Evolutionary conservation across 2,797 vertebrate genomes (phyloP), one percentile per base, ranked within the genome.

Genomic region (Acridotheres tristis): DNA sequence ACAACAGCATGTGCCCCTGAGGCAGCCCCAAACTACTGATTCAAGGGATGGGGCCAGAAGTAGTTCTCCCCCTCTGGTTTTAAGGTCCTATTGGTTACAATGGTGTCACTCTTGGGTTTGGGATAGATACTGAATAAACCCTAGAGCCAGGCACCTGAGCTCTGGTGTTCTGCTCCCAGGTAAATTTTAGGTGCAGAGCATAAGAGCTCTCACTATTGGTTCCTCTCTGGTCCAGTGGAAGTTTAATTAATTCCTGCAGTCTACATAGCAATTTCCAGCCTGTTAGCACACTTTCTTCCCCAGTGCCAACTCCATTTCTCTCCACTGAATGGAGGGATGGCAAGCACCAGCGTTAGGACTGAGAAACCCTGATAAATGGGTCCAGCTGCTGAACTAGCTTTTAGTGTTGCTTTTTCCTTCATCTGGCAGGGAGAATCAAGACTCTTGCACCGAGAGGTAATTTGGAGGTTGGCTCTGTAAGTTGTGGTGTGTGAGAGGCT

Each of bases 51-150:
- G 58, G 27, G 40, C 21, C 5, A 1, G 62, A 43, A 20, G 34
- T 2, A 7, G 21, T 14, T 59, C 12, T 81, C 16, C 7, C 13
- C 29, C 0, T 0, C 2, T 4, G 29, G 20, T 48, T 71, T 59
- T 38, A 30, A 53, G n/a, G 63, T 34, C 13, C 23, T 1, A 1
- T 40, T 29, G 9, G 6, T 72, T 79, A 38, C 43, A 16, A 1
- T 6, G 19, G 5, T 71, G 62, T 45, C 40, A 29, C 40, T 36
- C 7, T 6, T 48, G 22, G 14, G 16, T 38, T 47, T 26, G 47
- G 29, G 66, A 26, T 3, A 0, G 32, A 26, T 26, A 6, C 45
- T 29, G 29, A 66, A 67, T 45, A 85, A 73, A 30, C 5, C 29
- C 4, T 22, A 36, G 27, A 26, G 17, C 16, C 48, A 38, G n/a